phyloP scores from a whole-genome alignment of 2,888 invertebrate genomes.

The Trachelus troglodyta region DNA sequence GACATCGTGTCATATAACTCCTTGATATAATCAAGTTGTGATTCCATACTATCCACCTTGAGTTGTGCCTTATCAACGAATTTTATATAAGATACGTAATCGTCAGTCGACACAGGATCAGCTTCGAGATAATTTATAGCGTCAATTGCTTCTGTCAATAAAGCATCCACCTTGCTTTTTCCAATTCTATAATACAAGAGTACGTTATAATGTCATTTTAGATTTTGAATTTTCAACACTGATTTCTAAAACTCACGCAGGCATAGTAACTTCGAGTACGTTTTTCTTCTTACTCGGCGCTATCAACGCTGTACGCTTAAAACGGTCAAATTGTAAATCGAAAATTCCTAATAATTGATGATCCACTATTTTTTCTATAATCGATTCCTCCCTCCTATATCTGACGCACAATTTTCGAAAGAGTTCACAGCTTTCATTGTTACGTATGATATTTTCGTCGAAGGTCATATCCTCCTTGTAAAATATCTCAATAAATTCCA shows the following conservation, averaged over 20 bases:
- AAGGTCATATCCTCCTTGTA: slow-evolving; percentile 78
- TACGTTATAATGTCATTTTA: not conserved
- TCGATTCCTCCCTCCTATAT: slow-evolving; percentile 77
- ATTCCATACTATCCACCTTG: slow-evolving; percentile 78
- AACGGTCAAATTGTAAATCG: slow-evolving; percentile 75
- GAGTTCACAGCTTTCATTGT: slow-evolving; percentile 69
- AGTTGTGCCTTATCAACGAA: slow-evolving; percentile 77
- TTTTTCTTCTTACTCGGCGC: slow-evolving; percentile 78
- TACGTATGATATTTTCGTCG: slow-evolving; percentile 72
- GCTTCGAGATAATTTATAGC: slow-evolving; percentile 70
- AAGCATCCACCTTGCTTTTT: slow-evolving; percentile 68
- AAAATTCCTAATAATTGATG: slow-evolving; percentile 80
- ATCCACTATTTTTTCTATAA: slow-evolving; percentile 75
- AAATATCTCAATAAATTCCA: slow-evolving; percentile 75
- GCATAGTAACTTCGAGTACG: slow-evolving; percentile 74
- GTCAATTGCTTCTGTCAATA: slow-evolving; percentile 72
- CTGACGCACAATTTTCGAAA: slow-evolving; percentile 77
- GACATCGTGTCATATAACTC: slow-evolving; percentile 88
- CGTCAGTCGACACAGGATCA: slow-evolving; percentile 77
- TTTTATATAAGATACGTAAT: slow-evolving; percentile 78
- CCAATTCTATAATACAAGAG: slow-evolving; percentile 70
- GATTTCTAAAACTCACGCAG: slow-evolving; percentile 70
- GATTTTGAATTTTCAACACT: not conserved
- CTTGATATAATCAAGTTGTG: slow-evolving; percentile 81
- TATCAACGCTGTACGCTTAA: slow-evolving; percentile 79